Evolutionary conservation across 2,113 vertebrate genomes (phyloP).

Genomic region (Hydrochoerus hydrochaeris): DNA sequence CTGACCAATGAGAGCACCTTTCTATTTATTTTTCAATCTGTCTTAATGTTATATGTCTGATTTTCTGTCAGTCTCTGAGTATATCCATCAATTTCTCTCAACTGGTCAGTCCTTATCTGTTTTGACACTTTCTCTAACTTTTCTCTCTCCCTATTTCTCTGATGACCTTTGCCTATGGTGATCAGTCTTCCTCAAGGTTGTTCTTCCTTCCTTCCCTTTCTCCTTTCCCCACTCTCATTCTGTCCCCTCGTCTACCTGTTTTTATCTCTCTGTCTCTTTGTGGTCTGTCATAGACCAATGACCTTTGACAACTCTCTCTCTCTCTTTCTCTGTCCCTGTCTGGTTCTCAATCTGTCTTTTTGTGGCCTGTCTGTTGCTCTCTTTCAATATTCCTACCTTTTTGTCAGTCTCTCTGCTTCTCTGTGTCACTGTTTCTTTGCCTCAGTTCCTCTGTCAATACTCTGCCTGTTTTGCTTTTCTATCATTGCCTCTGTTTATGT

Average conservation of each 20-base stretch:
- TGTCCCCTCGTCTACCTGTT: neutral
- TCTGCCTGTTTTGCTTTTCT: neutral
- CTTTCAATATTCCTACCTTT: neutral
- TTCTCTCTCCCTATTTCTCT: neutral
- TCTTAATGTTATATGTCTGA: constrained; percentile 3
- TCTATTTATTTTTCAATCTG: constrained; percentile 31
- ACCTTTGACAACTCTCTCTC: neutral
- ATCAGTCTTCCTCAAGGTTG: neutral
- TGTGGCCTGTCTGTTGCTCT: neutral
- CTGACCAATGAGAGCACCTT: neutral
- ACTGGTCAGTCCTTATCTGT: neutral
- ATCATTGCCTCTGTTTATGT: neutral
- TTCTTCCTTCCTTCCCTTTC: neutral
- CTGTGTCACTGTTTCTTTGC: neutral
- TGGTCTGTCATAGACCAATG: neutral
- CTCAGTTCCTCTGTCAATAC: neutral
- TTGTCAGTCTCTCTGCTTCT: neutral
- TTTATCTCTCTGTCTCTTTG: neutral
- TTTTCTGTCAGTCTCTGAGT: neutral
- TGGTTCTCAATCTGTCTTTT: constrained; percentile 2
- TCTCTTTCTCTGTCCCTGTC: neutral
- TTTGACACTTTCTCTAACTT: neutral
- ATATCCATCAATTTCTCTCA: neutral
- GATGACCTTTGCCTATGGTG: neutral
- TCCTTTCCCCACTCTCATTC: neutral